phyloP scores from a whole-genome alignment of 2,113 vertebrate species.

The Orientallactaga bullata region DNA sequence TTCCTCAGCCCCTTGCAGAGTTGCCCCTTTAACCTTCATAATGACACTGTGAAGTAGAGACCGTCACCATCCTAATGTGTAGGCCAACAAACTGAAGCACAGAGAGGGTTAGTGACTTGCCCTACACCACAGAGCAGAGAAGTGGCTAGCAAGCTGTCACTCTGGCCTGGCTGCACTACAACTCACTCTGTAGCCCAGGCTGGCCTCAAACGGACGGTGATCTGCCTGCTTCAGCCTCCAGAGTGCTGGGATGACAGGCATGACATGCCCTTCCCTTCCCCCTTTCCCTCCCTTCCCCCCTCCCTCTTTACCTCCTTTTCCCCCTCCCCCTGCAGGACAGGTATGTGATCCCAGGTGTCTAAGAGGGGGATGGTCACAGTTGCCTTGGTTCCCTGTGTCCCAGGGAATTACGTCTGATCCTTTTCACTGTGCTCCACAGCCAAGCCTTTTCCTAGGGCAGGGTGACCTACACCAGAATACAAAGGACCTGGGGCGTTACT shows the following conservation, averaged over 20 bases:
- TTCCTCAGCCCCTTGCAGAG: neutral
- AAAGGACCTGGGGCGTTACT: neutral
- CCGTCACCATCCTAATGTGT: neutral
- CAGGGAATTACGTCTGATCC: neutral
- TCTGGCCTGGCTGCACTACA: no score
- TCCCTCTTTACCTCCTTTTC: no score
- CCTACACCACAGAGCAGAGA: neutral
- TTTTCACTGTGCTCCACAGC: neutral
- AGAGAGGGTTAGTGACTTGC: neutral
- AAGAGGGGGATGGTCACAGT: neutral
- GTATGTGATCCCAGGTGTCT: neutral
- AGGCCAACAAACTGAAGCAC: neutral
- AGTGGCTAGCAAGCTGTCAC: neutral
- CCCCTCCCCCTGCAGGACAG: neutral
- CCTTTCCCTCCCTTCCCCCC: no score
- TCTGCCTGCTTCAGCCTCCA: no score
- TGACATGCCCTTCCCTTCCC: no score
- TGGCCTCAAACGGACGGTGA: no score
- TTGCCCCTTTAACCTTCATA: neutral
- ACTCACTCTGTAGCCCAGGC: no score
- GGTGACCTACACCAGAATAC: neutral
- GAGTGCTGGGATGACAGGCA: no score
- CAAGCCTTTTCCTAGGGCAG: neutral
- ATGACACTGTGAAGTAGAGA: neutral
- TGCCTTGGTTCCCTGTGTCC: neutral